phyloP scores from a whole-genome alignment of 2,888 invertebrate species.

The Acrobasis repandana region DNA sequence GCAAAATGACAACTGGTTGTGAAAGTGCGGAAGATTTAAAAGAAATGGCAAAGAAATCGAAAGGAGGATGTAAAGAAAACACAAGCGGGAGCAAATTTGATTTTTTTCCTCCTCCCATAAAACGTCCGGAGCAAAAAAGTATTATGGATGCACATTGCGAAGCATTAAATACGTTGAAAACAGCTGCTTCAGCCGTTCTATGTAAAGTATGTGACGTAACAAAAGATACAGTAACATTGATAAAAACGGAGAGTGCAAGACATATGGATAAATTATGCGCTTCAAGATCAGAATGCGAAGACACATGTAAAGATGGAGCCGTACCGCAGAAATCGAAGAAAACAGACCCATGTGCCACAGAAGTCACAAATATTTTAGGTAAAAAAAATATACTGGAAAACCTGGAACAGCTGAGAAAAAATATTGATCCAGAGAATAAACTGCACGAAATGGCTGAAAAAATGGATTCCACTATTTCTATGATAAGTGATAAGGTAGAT shows the following conservation, averaged over 20 bases:
- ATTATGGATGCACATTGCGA: conserved; percentile 39
- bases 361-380: neutral
- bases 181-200: conserved; percentile 50
- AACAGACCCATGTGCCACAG: conserved; percentile 29
- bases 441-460: conserved; percentile 34
- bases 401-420: conserved; percentile 15
- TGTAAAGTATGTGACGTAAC: conserved; percentile 48
- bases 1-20: neutral
- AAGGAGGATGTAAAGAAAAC: neutral
- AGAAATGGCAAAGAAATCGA: conserved; percentile 5
- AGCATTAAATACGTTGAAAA: conserved; percentile 48
- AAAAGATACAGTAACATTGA: conserved; percentile 47
- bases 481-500: conserved; percentile 34
- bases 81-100: neutral
- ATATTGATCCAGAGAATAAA: conserved; percentile 13
- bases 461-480: conserved; percentile 42
- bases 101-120: neutral
- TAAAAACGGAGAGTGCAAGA: conserved; percentile 44
- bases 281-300: conserved; percentile 31
- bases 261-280: conserved; percentile 37
- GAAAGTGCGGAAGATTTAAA: conserved; percentile 4
- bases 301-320: conserved; percentile 26
- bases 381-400: conserved; percentile 19
- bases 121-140: conserved; percentile 22
- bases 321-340: conserved; percentile 23